These are phyloP conservation scores for Scelioninae gen. 1 DNA, from an alignment of 2,888 invertebrate genomes.

Conservation along the genomic window DNA sequence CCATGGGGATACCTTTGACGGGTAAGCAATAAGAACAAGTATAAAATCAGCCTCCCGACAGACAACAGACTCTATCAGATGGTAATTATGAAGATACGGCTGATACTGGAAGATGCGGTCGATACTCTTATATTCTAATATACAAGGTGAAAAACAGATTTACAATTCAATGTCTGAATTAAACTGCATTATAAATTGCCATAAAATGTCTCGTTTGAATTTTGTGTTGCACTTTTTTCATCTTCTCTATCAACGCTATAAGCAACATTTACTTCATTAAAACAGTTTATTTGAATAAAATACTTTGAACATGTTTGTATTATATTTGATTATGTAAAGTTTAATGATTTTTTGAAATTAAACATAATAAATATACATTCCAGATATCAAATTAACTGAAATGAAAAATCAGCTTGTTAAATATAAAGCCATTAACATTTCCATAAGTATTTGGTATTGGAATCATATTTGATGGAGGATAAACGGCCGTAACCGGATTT, in stretches of 20 bases:
- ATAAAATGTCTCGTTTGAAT: neutral
- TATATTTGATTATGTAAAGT: neutral
- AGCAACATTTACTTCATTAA: too few relatives aligned
- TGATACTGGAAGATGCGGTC: constrained; percentile 80
- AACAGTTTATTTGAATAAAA: too few relatives aligned
- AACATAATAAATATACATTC: too few relatives aligned
- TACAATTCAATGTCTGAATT: constrained; percentile 14
- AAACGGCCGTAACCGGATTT: constrained; percentile 3
- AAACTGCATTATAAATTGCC: constrained; percentile 2
- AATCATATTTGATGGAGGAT: neutral
- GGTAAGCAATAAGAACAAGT: constrained; percentile 82
- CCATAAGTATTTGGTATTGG: neutral
- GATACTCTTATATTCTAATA: constrained; percentile 81
- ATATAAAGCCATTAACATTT: neutral
- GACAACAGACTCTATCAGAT: constrained; percentile 84
- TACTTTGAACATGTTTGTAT: neutral
- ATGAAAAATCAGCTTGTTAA: neutral
- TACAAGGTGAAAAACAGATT: constrained; percentile 78
- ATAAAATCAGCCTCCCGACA: constrained; percentile 83
- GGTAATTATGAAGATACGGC: constrained; percentile 84
- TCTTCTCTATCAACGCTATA: neutral
- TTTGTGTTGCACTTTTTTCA: neutral
- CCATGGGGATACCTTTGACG: constrained; percentile 83
- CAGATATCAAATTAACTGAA: neutral
- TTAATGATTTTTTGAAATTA: too few relatives aligned